Evolutionary conservation across 2,888 invertebrate genomes (phyloP).

Genomic region (Leptinotarsa juncta): DNA sequence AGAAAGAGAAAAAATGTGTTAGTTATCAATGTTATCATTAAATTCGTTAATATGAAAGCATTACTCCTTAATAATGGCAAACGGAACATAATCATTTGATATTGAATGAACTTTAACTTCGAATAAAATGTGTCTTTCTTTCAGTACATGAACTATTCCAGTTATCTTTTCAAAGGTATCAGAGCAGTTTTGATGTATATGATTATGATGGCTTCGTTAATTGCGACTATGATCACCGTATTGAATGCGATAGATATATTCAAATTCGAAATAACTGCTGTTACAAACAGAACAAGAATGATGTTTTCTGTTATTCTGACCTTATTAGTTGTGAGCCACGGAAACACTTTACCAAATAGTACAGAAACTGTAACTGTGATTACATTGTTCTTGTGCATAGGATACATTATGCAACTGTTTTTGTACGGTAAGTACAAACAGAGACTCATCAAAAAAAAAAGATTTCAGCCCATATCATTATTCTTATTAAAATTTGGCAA

Average conservation of each 20-base stretch:
- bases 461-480: too few species aligned
- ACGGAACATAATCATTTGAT: neutral
- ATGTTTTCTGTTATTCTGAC: neutral
- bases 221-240: constrained; percentile 5
- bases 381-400: constrained; percentile 5
- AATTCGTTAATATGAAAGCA: too few species aligned
- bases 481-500: too few species aligned
- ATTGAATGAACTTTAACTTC: neutral
- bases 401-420: constrained; percentile 26
- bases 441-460: neutral
- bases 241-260: neutral
- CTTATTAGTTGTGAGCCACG: constrained; percentile 16
- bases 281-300: neutral
- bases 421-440: constrained; percentile 15
- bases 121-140: neutral
- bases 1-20: too few species aligned
- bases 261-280: neutral
- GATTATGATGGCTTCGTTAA: constrained; percentile 17
- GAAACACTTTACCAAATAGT: neutral
- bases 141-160: constrained; percentile 28
- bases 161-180: constrained; percentile 29
- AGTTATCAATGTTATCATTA: too few species aligned
- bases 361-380: neutral
- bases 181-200: constrained; percentile 25
- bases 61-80: too few species aligned